Base-by-base conservation (phyloP, 2,113 vertebrate genomes). In the Apodemus sylvaticus region DNA sequence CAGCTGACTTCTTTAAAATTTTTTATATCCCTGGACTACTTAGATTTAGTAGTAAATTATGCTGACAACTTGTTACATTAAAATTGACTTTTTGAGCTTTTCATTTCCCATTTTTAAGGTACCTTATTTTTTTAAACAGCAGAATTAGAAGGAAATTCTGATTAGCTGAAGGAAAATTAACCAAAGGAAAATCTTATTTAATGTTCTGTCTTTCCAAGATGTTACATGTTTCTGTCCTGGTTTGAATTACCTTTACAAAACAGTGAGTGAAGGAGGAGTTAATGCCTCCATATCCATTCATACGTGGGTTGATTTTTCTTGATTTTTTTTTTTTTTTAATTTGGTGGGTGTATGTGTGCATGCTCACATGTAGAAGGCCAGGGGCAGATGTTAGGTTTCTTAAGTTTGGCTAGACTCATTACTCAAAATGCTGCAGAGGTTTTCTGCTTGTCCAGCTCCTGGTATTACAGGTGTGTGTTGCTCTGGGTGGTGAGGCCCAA, bases 11-110 rank as follows among this genome's bases (percentile, higher is more conserved):
- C n/a, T 91, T 55, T 62, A 92, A 86, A 83, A 78, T 16, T 4
- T 70, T 93, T 90, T n/a, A 82, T 79, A 36, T 74, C 76, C 55
- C 45, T 58, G 70, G 74, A 64, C 60, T 83, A 45, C 24, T 96
- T 93, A 14, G 90, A 39, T 90, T 90, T 94, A 92, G 11, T 88
- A 89, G 34, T 89, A 86, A 92, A 94, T 89, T 94, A 64, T 53
- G 26, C 96, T 73, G 34, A 31, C 71, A 86, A 48, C 89, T 77
- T 68, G 26, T 94, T 88, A 90, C 16, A 71, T 81, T 92, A 86
- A 96, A 96, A 82, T 51, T 70, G 92, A 92, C 64, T 31, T 96
- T 90, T 85, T 86, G 87, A 79, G 85, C 36, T 91, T 93, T 86
- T 78, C 22, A 31, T 62, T 29, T 96, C 58, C 34, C 90, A 64